These are phyloP conservation scores for Scaptomyza pallida DNA, from an alignment of 1,140 invertebrate species.

Conservation along the genomic window DNA sequence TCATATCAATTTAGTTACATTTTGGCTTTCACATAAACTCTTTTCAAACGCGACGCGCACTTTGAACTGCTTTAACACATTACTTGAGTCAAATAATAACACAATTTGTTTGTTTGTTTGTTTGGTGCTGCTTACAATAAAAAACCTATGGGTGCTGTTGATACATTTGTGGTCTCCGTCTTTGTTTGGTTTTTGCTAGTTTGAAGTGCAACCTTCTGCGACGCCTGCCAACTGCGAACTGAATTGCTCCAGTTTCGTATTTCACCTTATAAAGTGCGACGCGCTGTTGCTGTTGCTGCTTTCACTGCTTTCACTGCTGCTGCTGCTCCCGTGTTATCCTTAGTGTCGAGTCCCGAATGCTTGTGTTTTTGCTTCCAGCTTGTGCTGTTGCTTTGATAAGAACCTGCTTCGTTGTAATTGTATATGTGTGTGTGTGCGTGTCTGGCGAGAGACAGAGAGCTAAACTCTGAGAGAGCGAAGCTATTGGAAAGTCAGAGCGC, in stretches of 20 bases:
- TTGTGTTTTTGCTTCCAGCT: constrained; percentile 62
- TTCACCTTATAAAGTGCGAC: constrained; percentile 71
- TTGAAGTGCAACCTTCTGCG: constrained; percentile 66
- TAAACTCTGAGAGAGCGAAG: constrained; percentile 8
- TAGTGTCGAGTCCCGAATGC: constrained; percentile 58
- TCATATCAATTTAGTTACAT: constrained; percentile 35
- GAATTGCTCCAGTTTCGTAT: constrained; percentile 77
- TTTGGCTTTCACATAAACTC: constrained; percentile 28
- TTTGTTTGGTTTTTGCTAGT: constrained; percentile 15
- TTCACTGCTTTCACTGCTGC: constrained; percentile 22
- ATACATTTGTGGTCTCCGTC: constrained; percentile 33
- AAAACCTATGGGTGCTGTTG: constrained; percentile 17
- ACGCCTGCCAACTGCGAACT: constrained; percentile 80
- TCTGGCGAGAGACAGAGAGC: constrained; percentile 22
- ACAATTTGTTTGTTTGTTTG: constrained; percentile 4
- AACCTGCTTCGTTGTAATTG: constrained; percentile 47
- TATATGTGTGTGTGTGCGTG: constrained; percentile 2
- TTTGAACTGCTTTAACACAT: constrained; percentile 7
- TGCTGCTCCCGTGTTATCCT: constrained; percentile 63
- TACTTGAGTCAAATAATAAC: constrained; percentile 40
- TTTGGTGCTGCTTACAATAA: constrained; percentile 4
- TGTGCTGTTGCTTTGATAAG: constrained; percentile 64
- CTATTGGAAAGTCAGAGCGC: constrained; percentile 36
- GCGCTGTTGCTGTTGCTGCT: constrained; percentile 22
- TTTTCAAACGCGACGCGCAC: constrained; percentile 37